Base-by-base conservation (phyloP, 2,113 vertebrate genomes). In the Pardalotus punctatus region DNA sequence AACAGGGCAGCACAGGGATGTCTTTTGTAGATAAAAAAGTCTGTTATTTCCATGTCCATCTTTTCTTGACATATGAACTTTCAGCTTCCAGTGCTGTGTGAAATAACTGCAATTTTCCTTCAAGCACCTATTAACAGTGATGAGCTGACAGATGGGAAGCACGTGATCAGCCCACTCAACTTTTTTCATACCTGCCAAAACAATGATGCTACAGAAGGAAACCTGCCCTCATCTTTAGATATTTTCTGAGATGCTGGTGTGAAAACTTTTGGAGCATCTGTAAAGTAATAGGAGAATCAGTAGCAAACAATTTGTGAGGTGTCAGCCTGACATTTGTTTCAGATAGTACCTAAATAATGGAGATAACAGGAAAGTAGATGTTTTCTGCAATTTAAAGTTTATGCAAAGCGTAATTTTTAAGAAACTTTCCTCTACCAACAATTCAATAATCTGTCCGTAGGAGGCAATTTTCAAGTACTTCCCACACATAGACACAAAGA, bases 401-500 rank as follows among this genome's bases (percentile, higher is more conserved):
- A 97, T 77, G 83, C 87, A 92, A 88, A 94, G 85, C 21, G 4
- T 84, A 64, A 81, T 93, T 73, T 90, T 93, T 48, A 60, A 70
- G 85, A 93, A 95, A 86, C 81, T 81, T 90, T 62, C 40, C 27
- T 64, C 70, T 56, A 72, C 40, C 56, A 87, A 56, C 43, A 97
- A 97, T 69, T 94, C 91, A 81, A 85, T 95, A 88, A 92, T 95
- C 72, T 86, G 58, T 60, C 91, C 0, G 88, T 92, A 90, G 90
- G 91, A 96, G 90, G 96, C 81, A 93, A 95, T 96, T 96, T 95
- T 72, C 61, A 66, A 64, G 50, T 60, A 60, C 93, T 93, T 97
- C 94, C 85, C 83, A 88, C 93, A 78, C 73, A 82, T 0, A 95
- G 81, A 89, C 87, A 94, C 58, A 92, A 86, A 95, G 84, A 95